Conservation (phyloP, 2,797 vertebrate genomes). For the Falco cherrug region DNA sequence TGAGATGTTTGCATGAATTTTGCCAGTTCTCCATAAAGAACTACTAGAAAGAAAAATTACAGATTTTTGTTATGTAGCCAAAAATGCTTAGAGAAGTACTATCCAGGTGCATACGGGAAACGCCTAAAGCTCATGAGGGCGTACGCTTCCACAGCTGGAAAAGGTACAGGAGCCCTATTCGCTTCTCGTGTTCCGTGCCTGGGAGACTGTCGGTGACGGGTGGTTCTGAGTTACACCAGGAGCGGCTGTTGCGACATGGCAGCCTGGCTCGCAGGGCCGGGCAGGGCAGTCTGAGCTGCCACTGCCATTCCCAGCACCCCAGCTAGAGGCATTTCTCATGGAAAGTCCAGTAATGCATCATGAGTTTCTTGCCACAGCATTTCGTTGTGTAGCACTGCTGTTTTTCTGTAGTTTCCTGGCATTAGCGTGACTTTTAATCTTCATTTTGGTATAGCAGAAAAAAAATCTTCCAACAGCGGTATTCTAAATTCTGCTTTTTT, state of each 20-base stretch:
- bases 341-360: not conserved
- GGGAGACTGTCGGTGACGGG: fast-evolving
- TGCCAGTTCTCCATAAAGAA: not conserved
- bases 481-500: not conserved
- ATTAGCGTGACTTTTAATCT: not conserved
- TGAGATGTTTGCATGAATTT: not conserved
- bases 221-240: not conserved
- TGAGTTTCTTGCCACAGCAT: not conserved
- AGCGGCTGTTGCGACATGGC: not conserved
- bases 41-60: not conserved
- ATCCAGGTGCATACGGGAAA: fast-evolving
- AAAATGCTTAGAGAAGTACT: no score
- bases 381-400: not conserved
- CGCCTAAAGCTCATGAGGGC: fast-evolving
- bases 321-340: not conserved
- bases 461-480: no score
- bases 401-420: not conserved
- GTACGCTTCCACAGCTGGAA: fast-evolving
- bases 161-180: fast-evolving
- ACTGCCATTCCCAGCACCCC: not conserved
- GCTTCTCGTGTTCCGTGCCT: fast-evolving
- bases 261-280: not conserved
- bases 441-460: not conserved
- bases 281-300: not conserved
- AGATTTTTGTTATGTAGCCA: not conserved